phyloP scores from a whole-genome alignment of 1,140 invertebrate species.

The Brachionus koreanus region DNA sequence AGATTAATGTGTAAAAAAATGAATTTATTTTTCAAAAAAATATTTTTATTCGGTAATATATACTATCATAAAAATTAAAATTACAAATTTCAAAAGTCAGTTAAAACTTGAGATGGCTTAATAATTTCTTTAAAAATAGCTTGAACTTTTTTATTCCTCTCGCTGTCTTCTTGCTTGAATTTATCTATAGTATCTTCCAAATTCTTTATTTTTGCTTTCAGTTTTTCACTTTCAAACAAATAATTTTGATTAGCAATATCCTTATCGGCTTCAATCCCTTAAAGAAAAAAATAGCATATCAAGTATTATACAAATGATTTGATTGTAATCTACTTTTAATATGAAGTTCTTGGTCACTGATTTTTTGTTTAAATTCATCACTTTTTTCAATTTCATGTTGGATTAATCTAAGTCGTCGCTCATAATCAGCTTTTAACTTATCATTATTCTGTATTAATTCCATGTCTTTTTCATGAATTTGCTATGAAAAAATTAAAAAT shows the following conservation, averaged over 20 bases:
- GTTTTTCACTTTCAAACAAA: background rate
- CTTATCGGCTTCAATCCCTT: conserved; percentile 19
- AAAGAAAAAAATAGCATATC: background rate
- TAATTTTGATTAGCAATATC: conserved; percentile 34
- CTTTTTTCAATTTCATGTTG: conserved; percentile 31
- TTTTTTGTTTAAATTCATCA: conserved; percentile 17
- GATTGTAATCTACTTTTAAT: conserved; percentile 14
- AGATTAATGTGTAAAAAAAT: too few species aligned
- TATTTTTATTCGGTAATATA: too few species aligned
- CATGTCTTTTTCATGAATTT: conserved; percentile 8
- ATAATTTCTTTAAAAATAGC: conserved; percentile 34
- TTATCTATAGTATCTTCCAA: conserved; percentile 17
- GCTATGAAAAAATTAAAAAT: background rate
- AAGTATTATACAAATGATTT: background rate
- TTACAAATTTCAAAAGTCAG: background rate
- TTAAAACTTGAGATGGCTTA: conserved; percentile 33
- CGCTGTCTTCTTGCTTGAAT: conserved; percentile 27
- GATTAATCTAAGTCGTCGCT: background rate
- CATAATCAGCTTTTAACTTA: conserved; percentile 33
- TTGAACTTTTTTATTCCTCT: conserved; percentile 36
- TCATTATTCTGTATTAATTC: conserved; percentile 24
- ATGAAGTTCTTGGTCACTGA: background rate
- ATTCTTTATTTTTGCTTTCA: conserved; percentile 15
- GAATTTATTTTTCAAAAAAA: too few species aligned
- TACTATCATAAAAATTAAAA: too few species aligned